Base-by-base conservation (phyloP, 2,888 invertebrate species). In the Unio delphinus region DNA sequence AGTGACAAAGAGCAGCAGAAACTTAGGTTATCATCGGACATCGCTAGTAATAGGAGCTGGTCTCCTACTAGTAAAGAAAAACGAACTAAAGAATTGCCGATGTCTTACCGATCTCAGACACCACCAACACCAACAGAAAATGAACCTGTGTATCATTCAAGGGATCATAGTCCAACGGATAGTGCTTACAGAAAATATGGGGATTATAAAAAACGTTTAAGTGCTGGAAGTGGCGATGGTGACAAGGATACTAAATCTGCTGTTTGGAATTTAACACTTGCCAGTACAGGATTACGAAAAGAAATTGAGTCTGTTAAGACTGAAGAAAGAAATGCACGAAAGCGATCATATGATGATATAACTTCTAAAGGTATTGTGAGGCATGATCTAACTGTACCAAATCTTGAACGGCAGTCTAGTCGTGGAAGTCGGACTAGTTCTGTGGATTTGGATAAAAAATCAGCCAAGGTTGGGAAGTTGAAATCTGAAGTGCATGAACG, bases 61-160 rank as follows among this genome's bases (percentile, higher is more conserved):
- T 80, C 80, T 72, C 83, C 83, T 56, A 66, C 77, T 54, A 54
- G 65, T 62, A 77, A 77, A 69, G 57, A 69, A 55, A 77, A 77
- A 72, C 69, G 75, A 75, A 73, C 74, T 71, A 74, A 75, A 75
- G 77, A 77, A 71, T 75, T 77, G 70, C 77, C 77, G 56, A 73
- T 75, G 72, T 77, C 77, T 60, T 77, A 77, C 61, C 66, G 77
- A 77, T 77, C 77, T 77, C 77, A 75, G 59, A 80, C 84, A 23
- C 85, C 87, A 56, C 84, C 84, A 11, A 85, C 86, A 30, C 85
- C 85, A 5, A 81, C 84, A 45, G 80, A 83, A 54, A 86, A 85
- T 60, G 87, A 87, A 66, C 79, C 83, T 7, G 68, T 73, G 62
- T 79, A 80, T 64, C 69, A 73, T 28, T 73, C 76, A 23, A 69